These are phyloP conservation scores for Ophion costatus DNA, from an alignment of 2,888 invertebrate genomes.

Conservation along the genomic window DNA sequence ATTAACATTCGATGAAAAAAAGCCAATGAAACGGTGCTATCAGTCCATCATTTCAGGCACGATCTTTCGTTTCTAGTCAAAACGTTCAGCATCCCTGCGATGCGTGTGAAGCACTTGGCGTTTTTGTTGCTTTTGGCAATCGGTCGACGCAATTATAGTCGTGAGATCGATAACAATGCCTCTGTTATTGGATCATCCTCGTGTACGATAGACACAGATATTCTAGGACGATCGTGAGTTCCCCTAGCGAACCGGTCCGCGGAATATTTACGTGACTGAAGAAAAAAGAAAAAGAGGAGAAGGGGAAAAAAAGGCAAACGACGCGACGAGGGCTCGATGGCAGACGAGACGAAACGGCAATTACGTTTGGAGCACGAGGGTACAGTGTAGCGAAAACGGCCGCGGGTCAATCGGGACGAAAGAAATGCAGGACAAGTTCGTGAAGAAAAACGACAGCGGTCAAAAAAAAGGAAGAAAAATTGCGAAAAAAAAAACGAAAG, in stretches of 20 bases:
- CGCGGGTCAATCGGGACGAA: constrained; percentile 10
- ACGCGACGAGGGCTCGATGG: not conserved
- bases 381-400: not conserved
- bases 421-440: constrained; percentile 20
- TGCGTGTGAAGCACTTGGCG: not conserved
- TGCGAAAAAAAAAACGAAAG: constrained; percentile 10
- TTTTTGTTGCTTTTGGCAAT: not conserved
- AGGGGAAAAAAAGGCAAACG: not conserved
- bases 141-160: not conserved
- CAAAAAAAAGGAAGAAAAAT: constrained; percentile 34
- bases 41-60: not conserved
- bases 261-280: not conserved
- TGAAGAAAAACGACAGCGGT: constrained; percentile 3
- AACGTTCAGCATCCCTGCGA: not conserved
- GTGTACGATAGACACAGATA: too few species aligned
- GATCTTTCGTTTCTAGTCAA: not conserved
- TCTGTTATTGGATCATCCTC: not conserved
- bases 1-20: not conserved
- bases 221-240: not conserved
- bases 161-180: not conserved
- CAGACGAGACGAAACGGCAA: constrained; percentile 26
- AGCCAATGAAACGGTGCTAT: not conserved
- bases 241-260: not conserved
- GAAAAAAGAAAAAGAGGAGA: not conserved
- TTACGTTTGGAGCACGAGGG: constrained; percentile 10